Conservation (phyloP, 2,113 vertebrate genomes). For the Suncus etruscus region DNA sequence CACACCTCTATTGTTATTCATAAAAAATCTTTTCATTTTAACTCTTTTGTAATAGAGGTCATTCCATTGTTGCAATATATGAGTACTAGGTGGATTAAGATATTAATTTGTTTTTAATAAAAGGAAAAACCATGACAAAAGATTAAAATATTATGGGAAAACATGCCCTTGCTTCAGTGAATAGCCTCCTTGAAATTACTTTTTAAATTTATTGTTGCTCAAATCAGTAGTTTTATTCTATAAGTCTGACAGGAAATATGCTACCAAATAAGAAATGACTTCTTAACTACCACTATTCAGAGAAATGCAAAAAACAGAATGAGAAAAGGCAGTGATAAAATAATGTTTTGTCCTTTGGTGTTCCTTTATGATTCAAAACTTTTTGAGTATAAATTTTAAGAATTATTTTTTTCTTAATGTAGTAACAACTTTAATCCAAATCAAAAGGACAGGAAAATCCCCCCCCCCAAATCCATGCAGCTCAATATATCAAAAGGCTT, state of each 20-base stretch:
- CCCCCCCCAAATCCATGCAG: not conserved
- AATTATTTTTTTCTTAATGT: constrained; percentile 17
- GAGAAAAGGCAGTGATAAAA: not conserved
- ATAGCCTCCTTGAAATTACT: constrained; percentile 65
- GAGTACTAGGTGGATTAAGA: constrained; percentile 32
- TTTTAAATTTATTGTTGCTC: constrained; percentile 60
- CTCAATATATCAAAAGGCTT: not conserved
- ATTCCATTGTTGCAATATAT: constrained; percentile 30
- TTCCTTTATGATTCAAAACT: constrained; percentile 35
- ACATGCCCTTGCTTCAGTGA: constrained; percentile 48
- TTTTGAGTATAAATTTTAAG: constrained; percentile 34
- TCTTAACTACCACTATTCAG: constrained; percentile 32
- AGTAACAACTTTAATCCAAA: constrained; percentile 37
- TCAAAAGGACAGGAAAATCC: constrained; percentile 4
- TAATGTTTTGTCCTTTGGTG: constrained; percentile 32
- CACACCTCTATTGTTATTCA: constrained; percentile 34
- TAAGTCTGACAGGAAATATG: constrained; percentile 44
- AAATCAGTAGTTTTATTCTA: constrained; percentile 44
- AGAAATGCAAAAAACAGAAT: constrained; percentile 23
- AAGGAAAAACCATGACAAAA: constrained; percentile 28
- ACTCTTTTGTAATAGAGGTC: constrained; percentile 43
- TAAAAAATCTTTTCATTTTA: constrained; percentile 20
- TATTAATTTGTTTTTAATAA: constrained; percentile 69
- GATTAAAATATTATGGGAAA: constrained; percentile 66
- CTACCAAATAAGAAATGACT: constrained; percentile 57